Conservation (phyloP, 2,113 vertebrate genomes). For the Equus quagga region DNA sequence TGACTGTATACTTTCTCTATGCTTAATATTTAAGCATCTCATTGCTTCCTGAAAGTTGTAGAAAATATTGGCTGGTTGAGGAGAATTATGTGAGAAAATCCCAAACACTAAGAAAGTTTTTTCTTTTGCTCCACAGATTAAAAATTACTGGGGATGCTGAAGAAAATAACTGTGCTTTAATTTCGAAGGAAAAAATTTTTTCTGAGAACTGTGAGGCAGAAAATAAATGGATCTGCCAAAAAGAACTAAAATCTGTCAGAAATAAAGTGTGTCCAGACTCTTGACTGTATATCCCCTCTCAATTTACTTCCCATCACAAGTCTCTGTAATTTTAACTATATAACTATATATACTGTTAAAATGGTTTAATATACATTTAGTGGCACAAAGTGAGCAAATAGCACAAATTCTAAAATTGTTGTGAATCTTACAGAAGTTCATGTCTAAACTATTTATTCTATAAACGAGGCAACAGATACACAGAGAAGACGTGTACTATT, state of each 20-base stretch:
- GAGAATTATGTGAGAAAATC: neutral
- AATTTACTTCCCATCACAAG: neutral
- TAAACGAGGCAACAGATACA: neutral
- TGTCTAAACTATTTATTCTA: neutral
- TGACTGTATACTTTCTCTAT: neutral
- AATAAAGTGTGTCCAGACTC: neutral
- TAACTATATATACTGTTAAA: neutral
- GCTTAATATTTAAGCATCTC: neutral
- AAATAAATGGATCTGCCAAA: constrained; percentile 51
- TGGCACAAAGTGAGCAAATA: neutral
- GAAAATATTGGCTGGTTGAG: neutral
- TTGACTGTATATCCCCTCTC: neutral
- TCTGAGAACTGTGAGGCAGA: neutral
- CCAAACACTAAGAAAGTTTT: neutral
- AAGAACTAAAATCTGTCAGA: neutral
- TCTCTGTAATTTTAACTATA: neutral
- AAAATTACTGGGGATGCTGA: fast-evolving
- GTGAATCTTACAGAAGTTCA: neutral
- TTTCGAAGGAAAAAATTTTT: fast-evolving
- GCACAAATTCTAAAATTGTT: neutral
- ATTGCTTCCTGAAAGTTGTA: neutral
- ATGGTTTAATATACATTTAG: neutral
- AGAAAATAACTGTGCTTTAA: neutral
- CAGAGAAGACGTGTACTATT: neutral
- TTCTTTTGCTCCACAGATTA: constrained; percentile 28